Conservation (phyloP, 2,113 vertebrate species). For the Rhizomys pruinosus region DNA sequence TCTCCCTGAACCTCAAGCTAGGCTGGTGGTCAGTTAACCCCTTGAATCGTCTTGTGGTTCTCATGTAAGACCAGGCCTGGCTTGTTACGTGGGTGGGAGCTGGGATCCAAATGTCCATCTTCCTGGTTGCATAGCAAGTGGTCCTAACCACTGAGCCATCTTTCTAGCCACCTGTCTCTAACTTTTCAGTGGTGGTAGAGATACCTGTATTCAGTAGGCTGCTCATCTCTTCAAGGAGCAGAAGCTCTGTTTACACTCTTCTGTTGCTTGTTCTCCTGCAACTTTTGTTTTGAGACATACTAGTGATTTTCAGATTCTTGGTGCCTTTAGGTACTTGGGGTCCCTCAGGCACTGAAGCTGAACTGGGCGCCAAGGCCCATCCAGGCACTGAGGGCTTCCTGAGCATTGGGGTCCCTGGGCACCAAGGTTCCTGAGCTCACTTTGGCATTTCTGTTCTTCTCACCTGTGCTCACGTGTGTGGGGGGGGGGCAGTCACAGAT, state of each 20-base stretch:
- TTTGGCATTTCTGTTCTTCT: fast-evolving
- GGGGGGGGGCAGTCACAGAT: fast-evolving
- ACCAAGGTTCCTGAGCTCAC: not conserved
- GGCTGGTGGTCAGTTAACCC: not conserved
- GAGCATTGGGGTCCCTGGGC: too few relatives aligned
- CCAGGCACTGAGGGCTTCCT: too few relatives aligned
- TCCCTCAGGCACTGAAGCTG: fast-evolving
- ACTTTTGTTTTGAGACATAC: not conserved
- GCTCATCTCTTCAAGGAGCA: fast-evolving
- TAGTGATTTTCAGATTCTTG: fast-evolving
- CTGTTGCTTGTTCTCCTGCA: fast-evolving
- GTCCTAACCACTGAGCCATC: not conserved
- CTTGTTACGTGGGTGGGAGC: not conserved
- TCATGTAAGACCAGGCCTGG: not conserved
- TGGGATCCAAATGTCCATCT: not conserved
- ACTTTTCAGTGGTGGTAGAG: too few relatives aligned
- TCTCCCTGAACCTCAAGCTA: not conserved
- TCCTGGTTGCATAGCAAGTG: not conserved
- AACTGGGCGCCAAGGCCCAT: too few relatives aligned
- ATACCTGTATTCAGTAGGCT: fast-evolving
- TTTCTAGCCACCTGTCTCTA: not conserved
- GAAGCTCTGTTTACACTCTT: not conserved
- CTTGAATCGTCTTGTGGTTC: too few relatives aligned
- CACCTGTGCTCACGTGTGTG: fast-evolving
- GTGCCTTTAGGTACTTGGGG: too few relatives aligned